Base-by-base conservation (phyloP, 1,140 invertebrate species). In the Aphidius gifuensis region DNA sequence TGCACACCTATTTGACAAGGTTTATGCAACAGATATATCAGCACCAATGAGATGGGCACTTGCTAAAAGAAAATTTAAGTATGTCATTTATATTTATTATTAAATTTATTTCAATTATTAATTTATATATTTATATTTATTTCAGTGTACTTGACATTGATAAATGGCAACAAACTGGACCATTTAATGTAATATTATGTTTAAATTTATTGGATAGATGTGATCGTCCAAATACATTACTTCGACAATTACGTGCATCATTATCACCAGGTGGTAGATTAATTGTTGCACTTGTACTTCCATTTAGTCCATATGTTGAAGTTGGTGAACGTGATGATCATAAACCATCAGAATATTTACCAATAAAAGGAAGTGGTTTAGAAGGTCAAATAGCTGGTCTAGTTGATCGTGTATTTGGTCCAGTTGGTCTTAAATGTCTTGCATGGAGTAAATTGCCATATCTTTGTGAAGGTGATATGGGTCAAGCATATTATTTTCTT, bases 391-490 rank as follows among this genome's bases (percentile, higher is more conserved):
- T 91, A 4, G 74, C 81, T 6, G 87, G 87, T 56, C 82, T 94
- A 60, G 82, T 92, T 32, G 74, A 81, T 51, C 81, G 91, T 69
- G 89, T 94, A 58, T 85, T 91, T 58, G 78, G 79, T 46, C 89
- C 90, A 2, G 74, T 84, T 56, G 91, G 91, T 1, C 90, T 93
- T 72, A 80, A 86, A 62, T 82, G 97, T 6, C 77, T 87, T 1
- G 80, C 82, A 5, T 97, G 94, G 91, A 86, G 91, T 8, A 85
- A 90, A 71, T 81, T 96, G 21, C 94, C 95, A 4, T 98, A 98
- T 80, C 80, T 98, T 8, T 97, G 94, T 80, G 94, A 98, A 80
- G 95, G 96, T 1, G 94, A 97, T 77, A 80, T 97, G n/a, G 84
- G 89, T 23, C 91, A 95, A 73, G 88, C 92, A 0, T 97, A 91